Conservation (phyloP, 2,797 vertebrate species). For the Bovichtus variegatus region DNA sequence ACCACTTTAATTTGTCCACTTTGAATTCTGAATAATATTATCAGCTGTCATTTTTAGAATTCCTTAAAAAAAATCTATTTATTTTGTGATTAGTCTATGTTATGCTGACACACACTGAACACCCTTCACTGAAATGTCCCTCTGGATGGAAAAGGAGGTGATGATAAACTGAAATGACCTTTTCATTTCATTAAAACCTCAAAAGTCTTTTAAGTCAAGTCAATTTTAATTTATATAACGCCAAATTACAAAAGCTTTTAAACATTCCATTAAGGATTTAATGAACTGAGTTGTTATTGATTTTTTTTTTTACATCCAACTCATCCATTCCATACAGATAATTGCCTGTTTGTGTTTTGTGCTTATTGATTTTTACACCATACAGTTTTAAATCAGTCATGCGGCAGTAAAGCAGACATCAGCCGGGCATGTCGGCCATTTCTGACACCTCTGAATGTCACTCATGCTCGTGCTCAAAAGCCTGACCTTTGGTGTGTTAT, state of each 20-base stretch:
- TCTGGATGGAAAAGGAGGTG: neutral
- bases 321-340: slow-evolving; percentile 28
- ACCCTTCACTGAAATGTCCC: neutral
- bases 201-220: too few species aligned
- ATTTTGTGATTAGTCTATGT: too few species aligned
- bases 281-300: slow-evolving; percentile 8
- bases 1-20: too few species aligned
- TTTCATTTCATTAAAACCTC: neutral
- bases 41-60: too few species aligned
- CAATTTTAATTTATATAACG: too few species aligned
- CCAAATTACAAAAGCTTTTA: too few species aligned
- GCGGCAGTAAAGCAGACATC: slow-evolving; percentile 16
- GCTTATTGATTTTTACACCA: slow-evolving; percentile 28
- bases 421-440: neutral
- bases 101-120: neutral
- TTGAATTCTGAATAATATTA: too few species aligned
- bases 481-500: slow-evolving; percentile 59
- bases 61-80: too few species aligned
- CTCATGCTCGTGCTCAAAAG: slow-evolving; percentile 11
- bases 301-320: slow-evolving; percentile 1
- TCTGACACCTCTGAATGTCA: slow-evolving; percentile 37
- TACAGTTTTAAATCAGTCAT: slow-evolving; percentile 9
- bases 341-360: slow-evolving; percentile 22
- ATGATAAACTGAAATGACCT: neutral
- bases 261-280: slow-evolving; percentile 1